A percentile compares a stretch with the other conserved stretches of the same genome.
Evolutionary conservation across 2,113 vertebrate genomes (phyloP).

Genomic region (Python bivittatus): DNA sequence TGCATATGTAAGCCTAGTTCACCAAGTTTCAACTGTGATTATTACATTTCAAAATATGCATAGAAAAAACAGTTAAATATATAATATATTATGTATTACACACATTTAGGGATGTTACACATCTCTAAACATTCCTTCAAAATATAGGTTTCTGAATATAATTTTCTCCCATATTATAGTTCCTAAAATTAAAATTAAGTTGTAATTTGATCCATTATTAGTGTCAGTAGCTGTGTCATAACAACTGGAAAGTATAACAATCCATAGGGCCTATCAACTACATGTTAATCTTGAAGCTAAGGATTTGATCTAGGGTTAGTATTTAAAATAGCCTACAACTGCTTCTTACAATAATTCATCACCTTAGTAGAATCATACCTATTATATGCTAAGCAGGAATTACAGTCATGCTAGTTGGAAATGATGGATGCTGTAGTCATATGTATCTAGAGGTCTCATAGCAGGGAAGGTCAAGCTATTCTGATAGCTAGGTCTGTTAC

Average conservation of each 20-base stretch:
- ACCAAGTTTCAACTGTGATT: background rate
- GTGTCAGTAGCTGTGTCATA: background rate
- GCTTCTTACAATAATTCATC: too few relatives aligned
- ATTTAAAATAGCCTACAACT: too few relatives aligned
- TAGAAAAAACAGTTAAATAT: background rate
- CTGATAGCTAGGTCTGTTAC: too few relatives aligned
- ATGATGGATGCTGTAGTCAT: too few relatives aligned
- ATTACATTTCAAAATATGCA: background rate
- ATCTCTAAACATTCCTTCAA: background rate
- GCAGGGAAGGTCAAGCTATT: too few relatives aligned
- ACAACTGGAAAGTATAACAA: background rate
- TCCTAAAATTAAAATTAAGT: background rate
- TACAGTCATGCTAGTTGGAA: too few relatives aligned
- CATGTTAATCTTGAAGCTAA: background rate
- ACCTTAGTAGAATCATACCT: too few relatives aligned
- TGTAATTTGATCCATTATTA: background rate
- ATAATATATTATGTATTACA: background rate
- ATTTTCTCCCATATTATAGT: background rate
- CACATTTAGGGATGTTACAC: background rate
- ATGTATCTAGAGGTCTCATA: too few relatives aligned
- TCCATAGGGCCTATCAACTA: background rate
- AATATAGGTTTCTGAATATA: background rate
- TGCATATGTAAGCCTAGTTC: background rate
- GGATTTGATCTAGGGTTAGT: background rate
- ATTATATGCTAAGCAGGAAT: too few relatives aligned